Base-by-base conservation (phyloP, 2,797 vertebrate genomes). In the Micromesistius poutassou region DNA sequence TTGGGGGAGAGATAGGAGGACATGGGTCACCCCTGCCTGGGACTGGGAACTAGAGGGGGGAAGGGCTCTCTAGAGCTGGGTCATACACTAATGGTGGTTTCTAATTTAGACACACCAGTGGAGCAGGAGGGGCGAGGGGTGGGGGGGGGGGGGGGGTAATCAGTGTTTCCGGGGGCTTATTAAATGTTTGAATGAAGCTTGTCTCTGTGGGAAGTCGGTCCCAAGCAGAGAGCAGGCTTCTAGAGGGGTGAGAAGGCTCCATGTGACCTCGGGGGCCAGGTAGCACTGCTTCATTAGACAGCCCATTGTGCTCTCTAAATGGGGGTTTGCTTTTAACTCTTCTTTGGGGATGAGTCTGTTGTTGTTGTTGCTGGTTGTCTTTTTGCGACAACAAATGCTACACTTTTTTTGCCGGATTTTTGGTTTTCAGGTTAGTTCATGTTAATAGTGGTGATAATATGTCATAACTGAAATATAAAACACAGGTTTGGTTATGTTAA, bases 81-180 rank as follows among this genome's bases (percentile, higher is more conserved):
- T 94, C 93, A 93, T 95, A 94, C 94, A 95, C 91, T 94, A 94
- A 94, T 94, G 93, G 93, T 93, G 93, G 90, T 90, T 92, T 93
- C 92, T 94, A 93, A 93, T 94, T 93, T 93, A 89, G 91, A 93
- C 91, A 92, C 93, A 90, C 90, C 87, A 88, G 89, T 82, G 84
- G 88, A 91, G 91, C 87, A 86, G 91, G 89, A 87, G 86, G 89
- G 88, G 12, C 9, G 46, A 50, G 46, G 46, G 38, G 40, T 42
- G 40, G 2, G 9, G 88, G 87, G 85, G 88, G 19, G 46, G 46
- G 88, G 87, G 86, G 88, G 89, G 88, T 94, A 94, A 95, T 94
- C 92, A 90, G 90, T 85, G 90, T 91, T 93, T 93, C 91, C 89
- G 91, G 92, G 85, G 84, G 75, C 91, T 92, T 94, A 94, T 94